phyloP scores from a whole-genome alignment of 37 sponge, comb jelly and placozoan genomes.

The Chondrosia reniformis region DNA sequence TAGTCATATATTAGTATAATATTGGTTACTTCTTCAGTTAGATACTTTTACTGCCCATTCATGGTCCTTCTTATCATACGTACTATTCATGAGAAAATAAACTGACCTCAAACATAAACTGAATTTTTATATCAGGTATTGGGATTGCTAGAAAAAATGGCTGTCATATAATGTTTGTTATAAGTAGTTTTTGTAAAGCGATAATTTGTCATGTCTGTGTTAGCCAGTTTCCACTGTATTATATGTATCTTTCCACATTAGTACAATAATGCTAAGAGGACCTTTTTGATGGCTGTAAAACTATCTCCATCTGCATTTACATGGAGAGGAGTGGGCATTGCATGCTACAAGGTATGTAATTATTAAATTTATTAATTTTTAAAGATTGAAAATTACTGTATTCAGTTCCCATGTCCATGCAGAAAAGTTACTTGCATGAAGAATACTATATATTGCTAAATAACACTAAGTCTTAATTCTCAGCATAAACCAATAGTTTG shows the following conservation, averaged over 20 bases:
- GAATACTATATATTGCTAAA: constrained; percentile 90
- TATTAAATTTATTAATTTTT: not conserved
- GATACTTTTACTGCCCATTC: no score
- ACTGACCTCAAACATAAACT: no score
- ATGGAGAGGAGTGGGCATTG: constrained; percentile 95
- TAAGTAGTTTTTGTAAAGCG: not conserved
- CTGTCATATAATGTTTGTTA: no score
- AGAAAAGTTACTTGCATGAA: constrained; percentile 59
- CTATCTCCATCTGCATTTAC: constrained; percentile 74
- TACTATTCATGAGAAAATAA: no score
- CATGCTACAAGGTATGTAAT: constrained; percentile 81
- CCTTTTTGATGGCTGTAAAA: constrained; percentile 75
- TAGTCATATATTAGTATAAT: no score
- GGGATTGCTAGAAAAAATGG: no score
- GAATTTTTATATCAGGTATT: no score
- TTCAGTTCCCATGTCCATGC: not conserved
- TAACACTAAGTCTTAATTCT: constrained; percentile 81
- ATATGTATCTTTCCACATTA: constrained; percentile 1
- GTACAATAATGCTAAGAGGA: constrained; percentile 71
- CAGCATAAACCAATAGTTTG: constrained; percentile 96
- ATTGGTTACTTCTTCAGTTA: no score
- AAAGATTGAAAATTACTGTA: not conserved
- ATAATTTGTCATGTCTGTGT: not conserved
- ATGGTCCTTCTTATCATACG: no score
- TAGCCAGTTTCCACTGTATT: not conserved